Percentiles rank a stretch among this genome's conserved stretches.
These are phyloP conservation scores for Siniperca obscura DNA, from an alignment of 2,797 vertebrate species.

Conservation along the genomic window DNA sequence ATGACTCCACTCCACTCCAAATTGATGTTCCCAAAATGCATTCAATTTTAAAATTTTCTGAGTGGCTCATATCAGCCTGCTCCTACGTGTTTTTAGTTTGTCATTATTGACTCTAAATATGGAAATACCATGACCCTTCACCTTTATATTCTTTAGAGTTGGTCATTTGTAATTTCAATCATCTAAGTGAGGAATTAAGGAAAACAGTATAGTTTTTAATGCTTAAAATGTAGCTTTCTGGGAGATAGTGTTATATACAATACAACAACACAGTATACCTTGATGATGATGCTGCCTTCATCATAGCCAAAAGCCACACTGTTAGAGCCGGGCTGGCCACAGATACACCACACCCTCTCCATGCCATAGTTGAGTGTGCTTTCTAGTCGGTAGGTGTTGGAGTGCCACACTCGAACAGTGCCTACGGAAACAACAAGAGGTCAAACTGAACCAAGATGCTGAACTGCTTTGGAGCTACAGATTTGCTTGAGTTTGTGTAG, in stretches of 20 bases:
- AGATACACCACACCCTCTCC: conserved; percentile 96
- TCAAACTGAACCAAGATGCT: neutral
- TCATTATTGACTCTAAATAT: neutral
- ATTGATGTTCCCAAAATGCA: neutral
- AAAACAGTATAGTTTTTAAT: too few relatives aligned
- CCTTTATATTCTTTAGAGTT: neutral
- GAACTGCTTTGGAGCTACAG: neutral
- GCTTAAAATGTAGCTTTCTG: neutral
- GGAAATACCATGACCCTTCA: neutral
- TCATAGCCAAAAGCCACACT: conserved; percentile 94
- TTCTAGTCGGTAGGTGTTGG: conserved; percentile 94
- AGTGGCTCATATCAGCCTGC: neutral
- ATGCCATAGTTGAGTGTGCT: conserved; percentile 95
- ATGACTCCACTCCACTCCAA: too few relatives aligned
- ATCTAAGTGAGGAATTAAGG: neutral
- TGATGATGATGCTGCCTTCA: conserved; percentile 96
- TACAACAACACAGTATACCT: conserved; percentile 81
- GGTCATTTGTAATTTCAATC: neutral
- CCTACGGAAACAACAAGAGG: conserved; percentile 74
- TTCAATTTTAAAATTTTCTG: neutral
- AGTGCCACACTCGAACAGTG: conserved; percentile 95
- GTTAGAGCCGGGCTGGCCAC: conserved; percentile 92
- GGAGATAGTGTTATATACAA: too few relatives aligned
- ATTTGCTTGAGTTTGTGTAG: neutral
- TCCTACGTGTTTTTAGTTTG: neutral